phyloP scores from a whole-genome alignment of 2,888 invertebrate genomes.

The Eulithis testata region DNA sequence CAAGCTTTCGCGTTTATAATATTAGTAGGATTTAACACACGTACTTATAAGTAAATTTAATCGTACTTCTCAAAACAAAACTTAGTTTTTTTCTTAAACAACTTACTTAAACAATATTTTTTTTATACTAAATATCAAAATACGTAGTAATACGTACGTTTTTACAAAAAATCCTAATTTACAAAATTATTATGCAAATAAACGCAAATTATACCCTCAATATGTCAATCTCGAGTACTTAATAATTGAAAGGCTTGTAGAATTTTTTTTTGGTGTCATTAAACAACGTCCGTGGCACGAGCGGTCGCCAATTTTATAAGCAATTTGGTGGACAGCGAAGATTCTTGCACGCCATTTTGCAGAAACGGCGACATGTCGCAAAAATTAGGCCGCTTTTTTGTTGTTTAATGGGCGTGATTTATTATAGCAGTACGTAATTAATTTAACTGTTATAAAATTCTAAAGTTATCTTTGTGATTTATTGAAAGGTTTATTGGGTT shows the following conservation, averaged over 20 bases:
- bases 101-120: no score
- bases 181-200: conserved; percentile 37
- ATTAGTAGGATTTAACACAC: no score
- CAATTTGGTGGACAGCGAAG: conserved; percentile 75
- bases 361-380: not conserved
- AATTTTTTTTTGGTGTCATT: conserved; percentile 70
- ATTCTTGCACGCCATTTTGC: conserved; percentile 19
- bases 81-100: no score
- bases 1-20: no score
- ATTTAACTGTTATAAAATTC: no score
- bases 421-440: no score
- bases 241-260: conserved; percentile 73
- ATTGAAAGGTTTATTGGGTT: no score
- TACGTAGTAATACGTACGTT: not conserved
- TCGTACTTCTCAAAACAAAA: no score
- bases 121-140: no score
- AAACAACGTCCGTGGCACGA: conserved; percentile 71
- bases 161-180: conserved; percentile 14
- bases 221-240: conserved; percentile 63
- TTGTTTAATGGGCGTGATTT: no score
- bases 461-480: no score
- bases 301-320: conserved; percentile 78
- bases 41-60: no score
- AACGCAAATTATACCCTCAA: conserved; percentile 54
- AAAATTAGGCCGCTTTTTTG: not conserved